phyloP scores from a whole-genome alignment of 2,797 vertebrate genomes.

The Otolemur crassicaudatus region DNA sequence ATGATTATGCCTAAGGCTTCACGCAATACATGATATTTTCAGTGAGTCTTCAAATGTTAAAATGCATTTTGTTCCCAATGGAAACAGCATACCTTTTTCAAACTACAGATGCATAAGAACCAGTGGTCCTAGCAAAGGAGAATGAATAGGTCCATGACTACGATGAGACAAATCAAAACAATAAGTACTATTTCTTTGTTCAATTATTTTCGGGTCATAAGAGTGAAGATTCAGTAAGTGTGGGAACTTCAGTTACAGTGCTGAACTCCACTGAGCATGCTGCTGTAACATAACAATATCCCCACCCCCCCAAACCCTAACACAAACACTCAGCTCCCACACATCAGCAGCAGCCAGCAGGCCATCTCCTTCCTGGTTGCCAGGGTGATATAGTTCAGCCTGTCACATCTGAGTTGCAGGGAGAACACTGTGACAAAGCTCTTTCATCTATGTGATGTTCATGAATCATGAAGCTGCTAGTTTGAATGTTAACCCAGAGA shows the following conservation, averaged over 20 bases:
- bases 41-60: background rate
- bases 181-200: background rate
- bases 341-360: accelerated
- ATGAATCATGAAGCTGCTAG: background rate
- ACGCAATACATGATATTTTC: background rate
- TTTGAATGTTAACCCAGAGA: conserved; percentile 38
- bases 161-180: background rate
- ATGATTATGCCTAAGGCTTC: background rate
- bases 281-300: background rate
- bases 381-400: background rate
- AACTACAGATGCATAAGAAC: background rate
- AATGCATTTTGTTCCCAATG: background rate
- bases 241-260: background rate
- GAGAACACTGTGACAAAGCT: background rate
- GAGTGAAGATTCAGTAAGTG: background rate
- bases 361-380: background rate
- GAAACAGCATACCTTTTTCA: background rate
- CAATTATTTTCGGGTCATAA: background rate
- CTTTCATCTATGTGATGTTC: background rate
- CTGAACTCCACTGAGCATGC: background rate
- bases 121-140: background rate
- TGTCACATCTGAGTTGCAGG: background rate
- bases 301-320: background rate
- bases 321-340: background rate
- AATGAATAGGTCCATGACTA: background rate